A percentile compares a stretch with the other conserved stretches of the same genome.
Conservation (phyloP, 2,113 vertebrate species). For the Ctenomys sociabilis region DNA sequence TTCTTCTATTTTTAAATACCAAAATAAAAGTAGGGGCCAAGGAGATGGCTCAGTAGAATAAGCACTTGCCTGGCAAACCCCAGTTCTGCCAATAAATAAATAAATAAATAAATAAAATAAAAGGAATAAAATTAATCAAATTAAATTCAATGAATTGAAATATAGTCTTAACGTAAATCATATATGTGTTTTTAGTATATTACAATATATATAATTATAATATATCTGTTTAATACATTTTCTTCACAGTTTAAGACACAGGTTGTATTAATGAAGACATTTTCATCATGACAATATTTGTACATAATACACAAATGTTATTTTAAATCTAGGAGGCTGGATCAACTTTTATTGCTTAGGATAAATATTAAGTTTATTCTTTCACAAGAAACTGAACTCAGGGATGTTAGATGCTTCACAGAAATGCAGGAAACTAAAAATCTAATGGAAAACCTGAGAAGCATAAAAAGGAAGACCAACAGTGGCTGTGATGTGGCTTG, state of each 20-base stretch:
- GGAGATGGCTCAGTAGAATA: too few relatives aligned
- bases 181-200: neutral
- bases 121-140: neutral
- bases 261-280: neutral
- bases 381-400: neutral
- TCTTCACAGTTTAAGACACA: neutral
- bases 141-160: neutral
- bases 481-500: neutral
- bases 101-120: too few relatives aligned
- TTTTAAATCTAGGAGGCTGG: neutral
- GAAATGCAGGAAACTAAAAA: neutral
- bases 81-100: too few relatives aligned
- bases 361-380: neutral
- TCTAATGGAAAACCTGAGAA: neutral
- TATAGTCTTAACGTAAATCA: neutral
- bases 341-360: neutral
- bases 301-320: neutral
- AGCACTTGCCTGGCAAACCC: too few relatives aligned
- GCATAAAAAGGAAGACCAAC: neutral
- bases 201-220: too few relatives aligned
- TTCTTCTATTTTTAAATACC: neutral
- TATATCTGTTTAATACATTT: too few relatives aligned
- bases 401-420: neutral
- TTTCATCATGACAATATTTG: neutral
- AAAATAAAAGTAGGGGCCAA: neutral